Evolutionary conservation across 2,888 invertebrate species (phyloP), one percentile per base, ranked within the genome.

Genomic region (Camponotus fellah): DNA sequence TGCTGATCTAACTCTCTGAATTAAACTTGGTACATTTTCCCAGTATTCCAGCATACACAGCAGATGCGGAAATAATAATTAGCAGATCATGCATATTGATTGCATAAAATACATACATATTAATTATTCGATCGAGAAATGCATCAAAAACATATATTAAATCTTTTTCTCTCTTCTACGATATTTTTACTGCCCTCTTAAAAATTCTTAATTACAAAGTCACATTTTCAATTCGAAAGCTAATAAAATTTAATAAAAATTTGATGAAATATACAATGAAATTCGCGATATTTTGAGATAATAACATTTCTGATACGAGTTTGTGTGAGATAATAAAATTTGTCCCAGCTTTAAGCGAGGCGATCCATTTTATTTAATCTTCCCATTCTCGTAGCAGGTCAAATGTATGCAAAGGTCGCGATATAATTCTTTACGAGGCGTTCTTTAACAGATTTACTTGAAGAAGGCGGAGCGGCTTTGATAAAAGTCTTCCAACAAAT

Each of bases 361-460:
- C 46, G 66, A 76, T 66, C 76, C 37, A 76, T 66, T 76, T 76
- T 76, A 76, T 21, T 65, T 76, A 76, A 76, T 76, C 65, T 34
- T 49, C 65, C 56, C 56, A 77, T 77, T 77, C 77, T 58, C 68
- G 43, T 58, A 43, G 53, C 14, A 40, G 14, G 53, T 69, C 40
- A 43, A 56, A 68, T 56, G 40, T 68, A 40, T 43, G 58, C 69
- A 58, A 60, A 10, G 34, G 14, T 69, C 66, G 60, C 34, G 79
- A 75, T 79, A 80, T 80, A 85, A 80, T 79, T 77, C 62, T 56
- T 82, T 77, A 43, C 56, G 17, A 56, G 43, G 58, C 68, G 26
- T 53, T 71, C 66, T 77, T 83, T 81, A 82, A 77, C 21, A 32
- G 82, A 83, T 88, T 88, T 84, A 58, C 84, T 34, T 82, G 12